These are phyloP conservation scores for Dromius quadrimaculatus DNA, from an alignment of 2,888 invertebrate species.

Conservation along the genomic window DNA sequence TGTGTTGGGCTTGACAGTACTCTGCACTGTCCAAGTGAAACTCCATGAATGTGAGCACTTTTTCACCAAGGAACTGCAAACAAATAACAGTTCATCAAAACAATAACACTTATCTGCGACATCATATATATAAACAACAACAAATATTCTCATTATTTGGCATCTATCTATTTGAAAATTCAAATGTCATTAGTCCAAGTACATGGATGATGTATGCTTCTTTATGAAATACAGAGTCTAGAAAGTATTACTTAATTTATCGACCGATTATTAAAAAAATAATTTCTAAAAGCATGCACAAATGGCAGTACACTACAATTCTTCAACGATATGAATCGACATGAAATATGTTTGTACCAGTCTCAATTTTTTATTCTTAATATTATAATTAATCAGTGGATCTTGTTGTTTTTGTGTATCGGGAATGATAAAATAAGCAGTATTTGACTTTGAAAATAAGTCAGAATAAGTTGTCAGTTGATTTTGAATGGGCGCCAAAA, in stretches of 20 bases:
- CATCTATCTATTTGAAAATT: constrained; percentile 6
- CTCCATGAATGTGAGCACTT: constrained; percentile 96
- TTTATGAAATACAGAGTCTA: too few species aligned
- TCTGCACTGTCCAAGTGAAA: constrained; percentile 98
- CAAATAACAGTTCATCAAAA: constrained; percentile 50
- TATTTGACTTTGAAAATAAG: not conserved
- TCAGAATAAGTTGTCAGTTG: constrained; percentile 24
- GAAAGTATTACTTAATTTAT: not conserved
- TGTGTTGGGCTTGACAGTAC: constrained; percentile 99
- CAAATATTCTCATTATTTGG: not conserved
- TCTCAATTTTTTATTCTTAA: too few species aligned
- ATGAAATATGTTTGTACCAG: not conserved
- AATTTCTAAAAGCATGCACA: not conserved
- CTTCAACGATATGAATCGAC: not conserved
- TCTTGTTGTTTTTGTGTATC: too few species aligned
- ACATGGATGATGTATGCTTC: too few species aligned
- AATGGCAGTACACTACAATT: not conserved
- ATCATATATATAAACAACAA: constrained; percentile 10
- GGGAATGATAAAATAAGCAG: not conserved
- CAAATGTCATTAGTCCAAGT: not conserved
- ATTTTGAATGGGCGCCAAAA: constrained; percentile 35
- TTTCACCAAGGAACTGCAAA: constrained; percentile 84
- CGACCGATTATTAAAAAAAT: not conserved
- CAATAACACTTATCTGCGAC: not conserved
- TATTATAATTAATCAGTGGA: too few species aligned